Evolutionary conservation across 2,113 vertebrate genomes (phyloP).

Genomic region (Camarhynchus parvulus): DNA sequence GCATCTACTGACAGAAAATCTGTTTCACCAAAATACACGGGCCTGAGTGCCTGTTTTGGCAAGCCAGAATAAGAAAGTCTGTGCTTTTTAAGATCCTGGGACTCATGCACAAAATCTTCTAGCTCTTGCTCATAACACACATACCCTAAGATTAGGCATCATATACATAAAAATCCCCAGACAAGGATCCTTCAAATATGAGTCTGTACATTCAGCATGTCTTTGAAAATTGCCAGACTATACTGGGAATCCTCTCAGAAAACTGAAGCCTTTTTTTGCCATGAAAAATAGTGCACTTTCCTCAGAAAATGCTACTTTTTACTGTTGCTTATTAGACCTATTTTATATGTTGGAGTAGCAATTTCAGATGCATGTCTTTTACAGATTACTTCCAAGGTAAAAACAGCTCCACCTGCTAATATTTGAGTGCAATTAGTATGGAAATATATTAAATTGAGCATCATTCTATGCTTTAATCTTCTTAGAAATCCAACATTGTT

Average conservation of each 20-base stretch:
- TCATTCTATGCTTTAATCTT: not conserved
- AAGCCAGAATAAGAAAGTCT: not conserved
- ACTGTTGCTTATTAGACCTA: not conserved
- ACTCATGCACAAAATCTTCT: not conserved
- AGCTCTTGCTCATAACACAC: not conserved
- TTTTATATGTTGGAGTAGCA: not conserved
- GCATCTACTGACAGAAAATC: not conserved
- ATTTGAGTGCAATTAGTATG: not conserved
- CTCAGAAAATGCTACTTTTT: not conserved
- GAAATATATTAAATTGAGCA: not conserved
- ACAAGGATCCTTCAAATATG: not conserved
- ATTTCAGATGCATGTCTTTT: not conserved
- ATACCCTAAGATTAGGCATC: not conserved
- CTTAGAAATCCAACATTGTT: not conserved
- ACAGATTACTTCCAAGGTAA: not conserved
- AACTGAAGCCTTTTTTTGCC: not conserved
- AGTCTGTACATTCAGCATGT: not conserved
- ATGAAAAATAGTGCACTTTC: not conserved
- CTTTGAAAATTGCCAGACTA: not conserved
- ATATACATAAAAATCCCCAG: not conserved
- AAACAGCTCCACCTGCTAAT: not conserved
- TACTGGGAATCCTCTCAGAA: not conserved
- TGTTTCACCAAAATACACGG: not conserved
- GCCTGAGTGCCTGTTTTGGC: not conserved
- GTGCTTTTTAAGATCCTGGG: not conserved